Evolutionary conservation across 2,113 vertebrate genomes (phyloP).

Genomic region (Zosterops pallidus): DNA sequence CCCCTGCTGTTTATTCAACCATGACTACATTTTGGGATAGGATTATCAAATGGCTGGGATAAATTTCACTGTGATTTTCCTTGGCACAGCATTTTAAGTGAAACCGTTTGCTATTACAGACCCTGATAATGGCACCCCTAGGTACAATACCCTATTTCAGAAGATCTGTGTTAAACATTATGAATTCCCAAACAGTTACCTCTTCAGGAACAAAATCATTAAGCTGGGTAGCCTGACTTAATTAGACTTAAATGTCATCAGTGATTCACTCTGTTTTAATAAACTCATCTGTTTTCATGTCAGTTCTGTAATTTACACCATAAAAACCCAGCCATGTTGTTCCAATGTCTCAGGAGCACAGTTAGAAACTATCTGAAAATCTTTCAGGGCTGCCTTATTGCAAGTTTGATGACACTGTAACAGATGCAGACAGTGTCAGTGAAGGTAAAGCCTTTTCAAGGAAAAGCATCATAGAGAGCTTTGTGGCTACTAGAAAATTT

Average conservation of each 20-base stretch:
- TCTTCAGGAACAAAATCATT: slow-evolving; percentile 58
- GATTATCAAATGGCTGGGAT: not conserved
- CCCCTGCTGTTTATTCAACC: not conserved
- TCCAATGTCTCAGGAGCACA: not conserved
- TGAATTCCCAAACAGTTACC: slow-evolving; percentile 43
- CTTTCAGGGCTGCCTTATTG: not conserved
- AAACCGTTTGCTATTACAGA: not conserved
- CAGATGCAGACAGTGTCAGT: not conserved
- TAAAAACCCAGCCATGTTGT: not conserved
- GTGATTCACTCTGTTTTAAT: slow-evolving; percentile 66
- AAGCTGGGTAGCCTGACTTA: slow-evolving; percentile 52
- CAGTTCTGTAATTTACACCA: slow-evolving; percentile 51
- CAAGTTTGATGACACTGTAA: not conserved
- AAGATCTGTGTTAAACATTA: slow-evolving; percentile 43
- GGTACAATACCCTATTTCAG: not conserved
- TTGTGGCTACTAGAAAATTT: not conserved
- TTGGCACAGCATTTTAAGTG: not conserved
- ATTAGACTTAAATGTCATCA: slow-evolving; percentile 67
- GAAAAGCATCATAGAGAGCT: not conserved
- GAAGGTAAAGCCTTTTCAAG: not conserved
- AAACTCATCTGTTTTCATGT: slow-evolving; percentile 67
- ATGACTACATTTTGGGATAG: not conserved
- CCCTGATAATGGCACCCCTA: not conserved
- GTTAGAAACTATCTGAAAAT: not conserved
- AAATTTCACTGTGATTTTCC: not conserved